Base-by-base conservation (phyloP, 2,113 vertebrate species). In the Chloebia gouldiae region DNA sequence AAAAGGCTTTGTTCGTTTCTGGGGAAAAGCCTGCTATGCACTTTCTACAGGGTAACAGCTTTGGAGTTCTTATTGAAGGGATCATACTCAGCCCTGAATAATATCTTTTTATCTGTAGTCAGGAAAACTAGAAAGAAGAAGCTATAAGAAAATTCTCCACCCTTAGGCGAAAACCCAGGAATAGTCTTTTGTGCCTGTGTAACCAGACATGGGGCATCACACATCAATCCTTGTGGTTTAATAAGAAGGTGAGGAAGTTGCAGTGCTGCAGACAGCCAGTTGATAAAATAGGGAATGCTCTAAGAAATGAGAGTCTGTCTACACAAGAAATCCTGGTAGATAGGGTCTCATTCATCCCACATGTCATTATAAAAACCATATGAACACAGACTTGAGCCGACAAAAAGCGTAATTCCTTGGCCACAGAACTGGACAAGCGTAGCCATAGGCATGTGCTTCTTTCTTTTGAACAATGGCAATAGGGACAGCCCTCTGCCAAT, bases 1-100 rank as follows among this genome's bases (percentile, higher is more conserved):
- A 81, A 93, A 56, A 69, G 30, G 12, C 27, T 91, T 71, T 93
- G 16, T 59, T 86, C 39, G 16, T 65, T 86, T 31, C 69, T 79
- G 50, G 51, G 22, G 31, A 42, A 86, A 61, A 82, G 66, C 31
- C 50, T 73, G 28, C n/a, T 60, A 60, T 2, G 1, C 6, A 49
- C 35, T 92, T 91, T 47, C 39, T 60, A 4, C 9, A 42, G 53
- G n/a, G 25, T 88, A 93, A 70, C 6, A 57, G 16, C 40, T 78
- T 72, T 35, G 21, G 57, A 71, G 70, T 49, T 81, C 65, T 63
- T 70, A 42, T 25, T 49, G 25, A 50, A 69, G 31, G 35, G 10
- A 44, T 93, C 31, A 18, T 28, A 37, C 33, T 81, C 60, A 77
- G 37, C 12, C n/a, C 22, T 70, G 21, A 56, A 65, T 9, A 88